These are phyloP conservation scores for Sturnira hondurensis DNA, from an alignment of 2,113 vertebrate species.

Conservation along the genomic window DNA sequence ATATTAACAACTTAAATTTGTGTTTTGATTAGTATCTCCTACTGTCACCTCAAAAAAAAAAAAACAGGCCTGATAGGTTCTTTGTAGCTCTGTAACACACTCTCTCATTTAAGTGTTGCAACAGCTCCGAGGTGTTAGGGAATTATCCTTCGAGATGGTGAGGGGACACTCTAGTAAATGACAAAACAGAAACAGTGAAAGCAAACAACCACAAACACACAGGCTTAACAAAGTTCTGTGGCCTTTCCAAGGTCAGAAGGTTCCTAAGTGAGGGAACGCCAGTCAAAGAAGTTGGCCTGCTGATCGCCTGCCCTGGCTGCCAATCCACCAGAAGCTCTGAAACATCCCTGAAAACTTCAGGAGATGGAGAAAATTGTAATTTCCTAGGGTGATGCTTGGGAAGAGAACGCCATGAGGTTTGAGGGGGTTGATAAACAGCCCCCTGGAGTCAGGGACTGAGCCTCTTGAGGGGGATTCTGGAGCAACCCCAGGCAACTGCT, in stretches of 20 bases:
- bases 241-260: neutral
- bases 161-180: neutral
- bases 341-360: neutral
- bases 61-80: neutral
- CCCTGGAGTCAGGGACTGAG: neutral
- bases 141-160: neutral
- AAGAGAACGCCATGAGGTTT: neutral
- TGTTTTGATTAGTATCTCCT: neutral
- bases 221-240: neutral
- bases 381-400: neutral
- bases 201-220: neutral
- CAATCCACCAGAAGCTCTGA: neutral
- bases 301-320: too few species aligned
- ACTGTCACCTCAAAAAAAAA: neutral
- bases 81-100: neutral
- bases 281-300: neutral
- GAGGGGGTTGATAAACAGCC: neutral
- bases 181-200: neutral
- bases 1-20: neutral
- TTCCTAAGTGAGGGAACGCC: neutral
- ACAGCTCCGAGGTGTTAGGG: neutral
- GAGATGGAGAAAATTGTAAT: neutral
- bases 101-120: neutral
- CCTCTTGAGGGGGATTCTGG: neutral
- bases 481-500: neutral